Conservation (phyloP, 2,113 vertebrate genomes). For the Sialia sialis region DNA sequence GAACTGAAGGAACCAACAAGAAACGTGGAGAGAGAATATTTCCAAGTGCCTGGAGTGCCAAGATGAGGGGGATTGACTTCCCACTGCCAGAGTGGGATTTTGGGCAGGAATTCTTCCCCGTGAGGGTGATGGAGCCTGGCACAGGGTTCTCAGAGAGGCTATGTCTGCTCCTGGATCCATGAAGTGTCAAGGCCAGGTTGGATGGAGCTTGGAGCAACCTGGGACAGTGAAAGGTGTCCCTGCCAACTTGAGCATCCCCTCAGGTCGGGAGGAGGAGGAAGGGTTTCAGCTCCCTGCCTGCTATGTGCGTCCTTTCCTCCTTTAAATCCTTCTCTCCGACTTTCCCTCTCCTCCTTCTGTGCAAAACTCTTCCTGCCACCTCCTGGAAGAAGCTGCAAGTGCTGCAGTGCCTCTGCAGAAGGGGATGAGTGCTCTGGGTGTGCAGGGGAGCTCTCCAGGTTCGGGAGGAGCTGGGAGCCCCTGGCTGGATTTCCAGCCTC, state of each 20-base stretch:
- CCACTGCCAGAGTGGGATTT: neutral
- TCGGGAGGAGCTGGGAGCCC: neutral
- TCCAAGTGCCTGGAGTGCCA: accelerated
- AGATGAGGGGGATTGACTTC: neutral
- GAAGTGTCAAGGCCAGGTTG: accelerated
- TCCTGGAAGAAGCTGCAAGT: slow-evolving; percentile 41
- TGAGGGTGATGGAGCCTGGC: accelerated
- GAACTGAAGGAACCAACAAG: accelerated
- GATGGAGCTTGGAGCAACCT: accelerated
- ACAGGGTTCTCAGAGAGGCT: neutral
- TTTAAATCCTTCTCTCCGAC: neutral
- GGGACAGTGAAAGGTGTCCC: neutral
- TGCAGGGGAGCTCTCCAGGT: neutral
- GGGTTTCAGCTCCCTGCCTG: neutral
- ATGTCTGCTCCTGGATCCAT: neutral
- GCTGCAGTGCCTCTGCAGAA: neutral
- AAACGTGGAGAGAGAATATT: neutral
- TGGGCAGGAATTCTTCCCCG: accelerated
- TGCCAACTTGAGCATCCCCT: neutral
- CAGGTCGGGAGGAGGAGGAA: neutral
- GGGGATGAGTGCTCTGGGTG: neutral
- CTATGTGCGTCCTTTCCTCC: neutral
- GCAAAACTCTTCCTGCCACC: slow-evolving; percentile 40
- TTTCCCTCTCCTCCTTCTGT: neutral
- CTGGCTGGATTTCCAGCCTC: neutral